These are phyloP conservation scores for Fabriciana adippe DNA, from an alignment of 2,888 invertebrate genomes.

Conservation along the genomic window DNA sequence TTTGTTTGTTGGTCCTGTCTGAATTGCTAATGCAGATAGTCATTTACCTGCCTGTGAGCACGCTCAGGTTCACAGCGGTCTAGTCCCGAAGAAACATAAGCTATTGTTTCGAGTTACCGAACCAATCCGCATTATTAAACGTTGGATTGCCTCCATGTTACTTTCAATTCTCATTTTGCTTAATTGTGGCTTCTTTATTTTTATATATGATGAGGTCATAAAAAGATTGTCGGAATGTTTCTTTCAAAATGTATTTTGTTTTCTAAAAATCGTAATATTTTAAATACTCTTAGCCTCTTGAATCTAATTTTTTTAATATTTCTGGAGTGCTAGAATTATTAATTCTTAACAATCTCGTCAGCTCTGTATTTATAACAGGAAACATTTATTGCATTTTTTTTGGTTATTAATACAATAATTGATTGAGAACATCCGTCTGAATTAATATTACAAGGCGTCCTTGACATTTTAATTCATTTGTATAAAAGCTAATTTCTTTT, in stretches of 20 bases:
- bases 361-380: conserved; percentile 14
- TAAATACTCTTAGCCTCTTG: too few relatives aligned
- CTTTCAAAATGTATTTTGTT: conserved; percentile 13
- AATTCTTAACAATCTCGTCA: conserved; percentile 1
- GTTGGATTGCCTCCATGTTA: conserved; percentile 54
- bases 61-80: conserved; percentile 51
- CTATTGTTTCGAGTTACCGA: conserved; percentile 60
- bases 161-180: conserved; percentile 37
- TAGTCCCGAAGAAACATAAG: conserved; percentile 58
- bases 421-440: background rate
- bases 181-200: conserved; percentile 24
- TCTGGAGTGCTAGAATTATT: too few relatives aligned
- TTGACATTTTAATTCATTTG: conserved; percentile 9
- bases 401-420: conserved; percentile 1
- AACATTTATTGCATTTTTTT: conserved; percentile 1
- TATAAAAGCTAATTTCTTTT: background rate
- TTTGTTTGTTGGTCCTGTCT: conserved; percentile 60
- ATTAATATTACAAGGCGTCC: background rate
- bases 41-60: conserved; percentile 57
- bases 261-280: background rate
- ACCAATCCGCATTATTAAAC: conserved; percentile 66
- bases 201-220: background rate
- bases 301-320: too few relatives aligned
- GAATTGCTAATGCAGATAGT: conserved; percentile 63
- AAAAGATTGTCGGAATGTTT: conserved; percentile 6